phyloP scores from a whole-genome alignment of 2,113 vertebrate genomes.

The Thunnus maccoyii region DNA sequence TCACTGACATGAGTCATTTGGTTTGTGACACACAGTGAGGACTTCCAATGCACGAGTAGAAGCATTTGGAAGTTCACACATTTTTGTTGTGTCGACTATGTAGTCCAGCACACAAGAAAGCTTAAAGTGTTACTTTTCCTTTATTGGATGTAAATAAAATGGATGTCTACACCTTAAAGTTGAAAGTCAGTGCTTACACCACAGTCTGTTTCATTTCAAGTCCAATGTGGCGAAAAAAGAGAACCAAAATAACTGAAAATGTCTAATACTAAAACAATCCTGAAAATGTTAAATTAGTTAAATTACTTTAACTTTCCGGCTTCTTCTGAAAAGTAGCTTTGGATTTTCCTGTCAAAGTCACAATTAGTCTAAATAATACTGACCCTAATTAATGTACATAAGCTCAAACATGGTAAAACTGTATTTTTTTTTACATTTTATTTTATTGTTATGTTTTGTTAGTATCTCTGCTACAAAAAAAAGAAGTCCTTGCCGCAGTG shows the following conservation, averaged over 20 bases:
- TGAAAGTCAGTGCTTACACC: too few relatives aligned
- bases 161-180: too few relatives aligned
- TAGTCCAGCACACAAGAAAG: slow-evolving; percentile 15
- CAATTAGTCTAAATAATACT: too few relatives aligned
- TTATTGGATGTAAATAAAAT: not conserved
- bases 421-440: too few relatives aligned
- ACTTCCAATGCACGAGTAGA: not conserved
- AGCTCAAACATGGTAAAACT: too few relatives aligned
- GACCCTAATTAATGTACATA: too few relatives aligned
- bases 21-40: slow-evolving; percentile 29
- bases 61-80: slow-evolving; percentile 7
- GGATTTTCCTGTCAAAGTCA: too few relatives aligned
- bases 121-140: slow-evolving; percentile 33
- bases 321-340: not conserved
- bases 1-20: slow-evolving; percentile 48
- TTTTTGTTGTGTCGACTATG: slow-evolving; percentile 19
- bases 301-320: not conserved
- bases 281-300: too few relatives aligned
- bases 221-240: not conserved
- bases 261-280: too few relatives aligned
- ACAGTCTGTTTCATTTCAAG: not conserved
- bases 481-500: not conserved
- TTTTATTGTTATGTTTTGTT: too few relatives aligned
- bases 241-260: not conserved
- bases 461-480: too few relatives aligned